These are phyloP conservation scores for Sebastes kiyomatsui DNA, from an alignment of 2,797 vertebrate genomes.

Conservation along the genomic window DNA sequence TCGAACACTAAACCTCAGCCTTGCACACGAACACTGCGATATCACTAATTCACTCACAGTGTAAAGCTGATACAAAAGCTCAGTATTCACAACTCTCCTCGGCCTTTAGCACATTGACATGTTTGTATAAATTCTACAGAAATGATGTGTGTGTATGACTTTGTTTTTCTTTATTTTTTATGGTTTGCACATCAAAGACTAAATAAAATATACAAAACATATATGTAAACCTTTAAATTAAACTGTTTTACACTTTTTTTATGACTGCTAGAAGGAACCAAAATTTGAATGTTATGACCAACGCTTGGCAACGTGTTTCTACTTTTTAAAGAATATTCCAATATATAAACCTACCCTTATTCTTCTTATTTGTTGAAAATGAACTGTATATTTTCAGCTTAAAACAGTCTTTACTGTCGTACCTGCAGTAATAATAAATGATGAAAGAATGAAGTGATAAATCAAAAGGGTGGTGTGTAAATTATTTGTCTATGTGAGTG, in stretches of 20 bases:
- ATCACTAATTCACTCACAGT: conserved; percentile 9
- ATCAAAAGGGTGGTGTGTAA: neutral
- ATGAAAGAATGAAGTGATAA: neutral
- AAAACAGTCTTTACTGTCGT: conserved; percentile 1
- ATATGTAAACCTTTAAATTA: conserved; percentile 14
- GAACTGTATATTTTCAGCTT: neutral
- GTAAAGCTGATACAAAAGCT: conserved; percentile 22
- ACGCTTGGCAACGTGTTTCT: conserved; percentile 17
- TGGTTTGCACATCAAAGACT: conserved; percentile 46
- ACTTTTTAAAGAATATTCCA: neutral
- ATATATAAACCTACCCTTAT: neutral
- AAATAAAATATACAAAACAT: conserved; percentile 15
- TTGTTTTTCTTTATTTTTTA: conserved; percentile 11
- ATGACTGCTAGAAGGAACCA: neutral
- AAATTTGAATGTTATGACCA: neutral
- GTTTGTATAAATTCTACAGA: conserved; percentile 48
- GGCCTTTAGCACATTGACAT: conserved; percentile 33
- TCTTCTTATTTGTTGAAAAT: neutral
- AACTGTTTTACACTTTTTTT: neutral
- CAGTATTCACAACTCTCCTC: conserved; percentile 29
- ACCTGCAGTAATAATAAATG: conserved; percentile 36
- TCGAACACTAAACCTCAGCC: conserved; percentile 22
- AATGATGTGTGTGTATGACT: conserved; percentile 6
- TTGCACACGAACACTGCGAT: conserved; percentile 42
- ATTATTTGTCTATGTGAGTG: neutral